Percentiles rank a stretch among this genome's conserved stretches.
These are phyloP conservation scores for Diplolepis rosae DNA, from an alignment of 2,888 invertebrate species.

Conservation along the genomic window DNA sequence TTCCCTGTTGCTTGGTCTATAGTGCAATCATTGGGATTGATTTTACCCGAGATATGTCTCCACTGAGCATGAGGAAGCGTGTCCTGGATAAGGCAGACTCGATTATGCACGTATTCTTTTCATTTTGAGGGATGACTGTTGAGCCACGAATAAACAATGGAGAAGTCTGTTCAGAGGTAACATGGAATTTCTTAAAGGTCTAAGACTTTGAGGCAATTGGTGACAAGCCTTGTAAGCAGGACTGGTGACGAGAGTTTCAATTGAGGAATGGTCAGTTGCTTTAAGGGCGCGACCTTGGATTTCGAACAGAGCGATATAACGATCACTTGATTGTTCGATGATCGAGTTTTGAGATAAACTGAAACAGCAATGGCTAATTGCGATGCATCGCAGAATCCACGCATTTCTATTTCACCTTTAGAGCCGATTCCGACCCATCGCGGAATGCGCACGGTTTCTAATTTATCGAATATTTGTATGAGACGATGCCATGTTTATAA, in stretches of 20 bases:
- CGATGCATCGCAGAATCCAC: slow-evolving; percentile 36
- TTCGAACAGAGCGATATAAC: neutral
- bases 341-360: neutral
- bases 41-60: neutral
- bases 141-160: neutral
- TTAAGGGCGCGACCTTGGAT: neutral
- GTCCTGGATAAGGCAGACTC: neutral
- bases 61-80: neutral
- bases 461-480: neutral
- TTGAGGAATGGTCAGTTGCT: neutral
- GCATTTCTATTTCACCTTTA: neutral
- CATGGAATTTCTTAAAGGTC: neutral
- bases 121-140: neutral
- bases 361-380: slow-evolving; percentile 22
- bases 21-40: neutral
- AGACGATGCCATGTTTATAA: neutral
- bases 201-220: neutral
- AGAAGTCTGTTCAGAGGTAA: neutral
- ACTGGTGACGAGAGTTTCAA: neutral
- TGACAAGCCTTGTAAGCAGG: neutral
- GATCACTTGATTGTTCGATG: neutral
- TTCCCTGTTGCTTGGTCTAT: too few species aligned
- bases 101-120: neutral
- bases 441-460: neutral
- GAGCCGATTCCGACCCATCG: slow-evolving; percentile 20